Percentiles rank a stretch among this genome's conserved stretches.
These are phyloP conservation scores for Danio aesculapii DNA, from an alignment of 2,797 vertebrate genomes.

Conservation along the genomic window DNA sequence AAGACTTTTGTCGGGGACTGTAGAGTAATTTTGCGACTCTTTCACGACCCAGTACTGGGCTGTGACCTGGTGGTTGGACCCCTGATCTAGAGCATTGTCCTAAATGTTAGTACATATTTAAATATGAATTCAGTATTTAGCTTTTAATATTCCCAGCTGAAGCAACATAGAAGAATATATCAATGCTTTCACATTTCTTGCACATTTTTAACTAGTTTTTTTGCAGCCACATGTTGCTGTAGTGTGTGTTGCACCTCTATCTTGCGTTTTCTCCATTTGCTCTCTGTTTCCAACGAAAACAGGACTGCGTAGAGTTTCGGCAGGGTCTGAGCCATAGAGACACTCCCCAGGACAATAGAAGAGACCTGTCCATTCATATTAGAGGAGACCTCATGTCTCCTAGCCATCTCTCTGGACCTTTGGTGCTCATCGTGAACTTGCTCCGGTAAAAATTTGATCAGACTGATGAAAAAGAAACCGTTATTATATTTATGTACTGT, in stretches of 20 bases:
- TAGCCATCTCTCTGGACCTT: not conserved
- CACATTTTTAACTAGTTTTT: not conserved
- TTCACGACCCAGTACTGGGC: no score
- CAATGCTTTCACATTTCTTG: not conserved
- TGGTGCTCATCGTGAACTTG: conserved; percentile 19
- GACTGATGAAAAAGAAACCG: not conserved
- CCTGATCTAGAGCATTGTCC: not conserved
- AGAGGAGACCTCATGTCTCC: not conserved
- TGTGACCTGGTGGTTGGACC: no score
- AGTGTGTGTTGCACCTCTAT: conserved; percentile 30
- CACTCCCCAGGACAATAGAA: not conserved
- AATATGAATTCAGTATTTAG: not conserved
- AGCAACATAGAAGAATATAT: not conserved
- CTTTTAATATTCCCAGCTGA: not conserved
- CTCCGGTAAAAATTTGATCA: conserved; percentile 58
- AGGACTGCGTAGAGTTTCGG: conserved; percentile 14
- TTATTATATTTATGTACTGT: no score
- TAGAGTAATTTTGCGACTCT: no score
- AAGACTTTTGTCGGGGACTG: no score
- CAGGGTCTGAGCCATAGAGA: not conserved
- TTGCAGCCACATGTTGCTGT: not conserved
- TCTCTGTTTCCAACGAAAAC: conserved; percentile 43
- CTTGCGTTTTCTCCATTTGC: not conserved
- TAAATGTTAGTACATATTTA: not conserved
- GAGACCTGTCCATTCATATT: not conserved